phyloP scores from a whole-genome alignment of 2,113 vertebrate genomes.

The Laticauda colubrina region DNA sequence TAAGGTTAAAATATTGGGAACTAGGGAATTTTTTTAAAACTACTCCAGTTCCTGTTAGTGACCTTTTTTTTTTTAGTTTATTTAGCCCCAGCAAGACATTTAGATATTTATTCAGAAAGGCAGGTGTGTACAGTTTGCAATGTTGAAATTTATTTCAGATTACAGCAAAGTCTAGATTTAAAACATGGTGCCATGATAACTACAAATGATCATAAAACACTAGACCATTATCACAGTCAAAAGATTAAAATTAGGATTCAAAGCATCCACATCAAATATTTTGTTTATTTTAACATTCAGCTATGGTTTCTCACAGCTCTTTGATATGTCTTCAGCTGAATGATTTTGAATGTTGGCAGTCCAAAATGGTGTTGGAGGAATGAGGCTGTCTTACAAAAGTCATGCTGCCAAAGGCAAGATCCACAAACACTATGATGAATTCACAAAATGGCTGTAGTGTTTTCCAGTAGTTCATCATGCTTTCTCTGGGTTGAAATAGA shows the following conservation, averaged over 20 bases:
- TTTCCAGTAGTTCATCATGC: conserved; percentile 34
- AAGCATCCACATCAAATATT: conserved; percentile 66
- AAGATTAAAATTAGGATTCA: conserved; percentile 74
- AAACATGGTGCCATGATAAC: conserved; percentile 64
- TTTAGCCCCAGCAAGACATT: conserved; percentile 58
- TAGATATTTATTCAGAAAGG: conserved; percentile 65
- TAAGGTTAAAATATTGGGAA: conserved; percentile 39
- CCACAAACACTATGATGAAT: conserved; percentile 49
- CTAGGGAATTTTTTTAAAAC: conserved; percentile 32
- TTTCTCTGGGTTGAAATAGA: conserved; percentile 21
- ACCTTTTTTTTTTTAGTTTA: conserved; percentile 33
- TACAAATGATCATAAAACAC: conserved; percentile 72
- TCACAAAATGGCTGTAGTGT: conserved; percentile 17
- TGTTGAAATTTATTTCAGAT: conserved; percentile 75
- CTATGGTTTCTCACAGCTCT: conserved; percentile 61
- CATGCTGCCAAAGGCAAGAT: conserved; percentile 47
- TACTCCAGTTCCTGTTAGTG: conserved; percentile 40
- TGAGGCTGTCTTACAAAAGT: conserved; percentile 40
- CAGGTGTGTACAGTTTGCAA: conserved; percentile 72
- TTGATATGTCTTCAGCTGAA: conserved; percentile 56
- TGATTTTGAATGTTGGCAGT: conserved; percentile 58
- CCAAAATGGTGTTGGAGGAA: conserved; percentile 32
- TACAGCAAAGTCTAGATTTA: conserved; percentile 75
- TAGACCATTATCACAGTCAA: conserved; percentile 73
- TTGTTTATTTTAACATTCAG: conserved; percentile 73